Percentiles rank a stretch among this genome's conserved stretches.
These are phyloP conservation scores for Hapalemur alaotrensis DNA, from an alignment of 2,797 vertebrate species.

Conservation along the genomic window DNA sequence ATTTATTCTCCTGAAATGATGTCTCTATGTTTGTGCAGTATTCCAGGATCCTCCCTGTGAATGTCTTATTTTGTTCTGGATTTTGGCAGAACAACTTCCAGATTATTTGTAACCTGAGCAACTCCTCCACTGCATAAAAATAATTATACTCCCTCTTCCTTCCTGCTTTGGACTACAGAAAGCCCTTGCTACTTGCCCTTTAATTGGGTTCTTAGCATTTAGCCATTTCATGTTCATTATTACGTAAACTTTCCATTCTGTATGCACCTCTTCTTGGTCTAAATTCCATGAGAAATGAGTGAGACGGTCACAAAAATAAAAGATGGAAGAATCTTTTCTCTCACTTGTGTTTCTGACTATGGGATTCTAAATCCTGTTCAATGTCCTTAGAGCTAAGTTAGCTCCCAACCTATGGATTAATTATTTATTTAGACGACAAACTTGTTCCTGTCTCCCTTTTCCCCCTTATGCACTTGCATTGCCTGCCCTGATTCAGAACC, in stretches of 20 bases:
- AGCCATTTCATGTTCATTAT: not conserved
- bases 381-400: not conserved
- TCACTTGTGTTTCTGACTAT: not conserved
- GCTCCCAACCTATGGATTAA: not conserved
- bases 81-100: not conserved
- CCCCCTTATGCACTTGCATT: accelerated
- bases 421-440: not conserved
- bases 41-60: not conserved
- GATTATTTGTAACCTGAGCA: not conserved
- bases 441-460: not conserved
- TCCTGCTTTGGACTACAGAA: not conserved
- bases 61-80: not conserved
- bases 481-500: not conserved
- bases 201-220: not conserved
- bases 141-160: not conserved
- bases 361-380: not conserved
- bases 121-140: not conserved
- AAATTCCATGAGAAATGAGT: not conserved
- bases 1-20: not conserved
- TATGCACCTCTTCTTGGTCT: not conserved
- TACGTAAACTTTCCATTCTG: accelerated
- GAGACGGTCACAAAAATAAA: not conserved
- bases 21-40: not conserved
- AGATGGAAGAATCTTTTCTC: not conserved
- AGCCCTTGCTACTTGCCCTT: not conserved